Base-by-base conservation (phyloP, 1,140 invertebrate genomes). In the Bombus cullumanus region DNA sequence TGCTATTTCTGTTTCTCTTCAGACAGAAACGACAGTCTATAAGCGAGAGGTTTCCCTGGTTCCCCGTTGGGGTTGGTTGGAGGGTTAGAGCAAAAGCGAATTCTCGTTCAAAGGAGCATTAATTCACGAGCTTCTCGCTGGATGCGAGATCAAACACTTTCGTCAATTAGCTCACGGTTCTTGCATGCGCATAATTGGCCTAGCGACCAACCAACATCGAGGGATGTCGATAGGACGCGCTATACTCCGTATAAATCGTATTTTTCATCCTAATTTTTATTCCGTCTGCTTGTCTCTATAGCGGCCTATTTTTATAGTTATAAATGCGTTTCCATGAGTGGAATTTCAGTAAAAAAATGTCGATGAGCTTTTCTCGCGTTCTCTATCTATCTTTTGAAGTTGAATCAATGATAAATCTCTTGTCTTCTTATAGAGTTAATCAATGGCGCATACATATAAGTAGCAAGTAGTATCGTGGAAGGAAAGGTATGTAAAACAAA, bases 71-170 rank as follows among this genome's bases (percentile, higher is more conserved):
- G 86, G 87, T 88, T 86, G 86, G 86, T 86, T 62, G 75, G 76
- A 78, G 81, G 86, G 85, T 86, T 90, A 82, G 88, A 74, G 83
- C 69, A 81, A 86, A 88, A 88, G 82, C 84, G 87, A 86, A 84
- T 91, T 90, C 88, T 89, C 81, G 83, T 84, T 89, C 91, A 92
- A 93, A 93, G 91, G 86, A 88, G 81, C 87, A 93, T 93, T 93
- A 93, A 93, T 93, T 93, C 88, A 90, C 87, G 88, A 87, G 88
- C 86, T 89, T 89, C 86, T 87, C 90, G 85, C 68, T 83, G 83
- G 91, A 90, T 91, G 86, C 83, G 91, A 93, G 91, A 93, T 93
- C 92, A 93, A 93, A 93, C 92, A 92, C 89, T 92, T 89, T 86
- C 89, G 85, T 88, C 92, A 92, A 93, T 92, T 93, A 92, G 90